Percentiles rank a stretch among this genome's conserved stretches.
phyloP scores from a whole-genome alignment of 2,888 invertebrate genomes.

The Adineta ricciae region DNA sequence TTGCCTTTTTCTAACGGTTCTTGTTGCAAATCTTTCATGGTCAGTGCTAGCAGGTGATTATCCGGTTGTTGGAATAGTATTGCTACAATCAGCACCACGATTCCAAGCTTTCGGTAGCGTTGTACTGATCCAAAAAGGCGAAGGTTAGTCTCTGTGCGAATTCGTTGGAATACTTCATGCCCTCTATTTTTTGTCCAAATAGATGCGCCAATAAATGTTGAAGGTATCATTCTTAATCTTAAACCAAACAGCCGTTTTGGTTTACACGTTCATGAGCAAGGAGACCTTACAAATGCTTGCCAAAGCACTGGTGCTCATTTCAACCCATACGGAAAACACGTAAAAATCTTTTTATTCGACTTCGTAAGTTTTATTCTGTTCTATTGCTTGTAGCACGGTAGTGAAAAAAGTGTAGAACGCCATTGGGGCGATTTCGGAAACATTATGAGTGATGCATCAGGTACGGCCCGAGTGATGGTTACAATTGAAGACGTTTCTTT shows the following conservation, averaged over 20 bases:
- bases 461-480: conserved; percentile 1
- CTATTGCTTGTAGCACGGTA: conserved; percentile 13
- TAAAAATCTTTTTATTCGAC: background rate
- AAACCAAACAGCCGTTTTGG: conserved; percentile 50
- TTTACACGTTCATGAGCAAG: conserved; percentile 90
- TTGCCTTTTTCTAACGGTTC: background rate
- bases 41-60: background rate
- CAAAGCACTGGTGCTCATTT: conserved; percentile 23
- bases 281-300: conserved; percentile 55
- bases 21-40: background rate
- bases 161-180: background rate
- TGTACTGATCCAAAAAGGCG: background rate
- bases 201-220: background rate
- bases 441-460: conserved; percentile 16
- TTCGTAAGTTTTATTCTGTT: too few species aligned
- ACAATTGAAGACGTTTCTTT: background rate
- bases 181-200: background rate
- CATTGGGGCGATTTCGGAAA: conserved; percentile 29
- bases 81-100: background rate
- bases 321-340: background rate
- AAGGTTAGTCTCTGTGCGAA: background rate
- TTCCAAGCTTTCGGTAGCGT: background rate
- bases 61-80: background rate
- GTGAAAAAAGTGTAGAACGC: background rate
- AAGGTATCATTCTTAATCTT: background rate